phyloP scores from a whole-genome alignment of 2,797 vertebrate genomes.

The Spinus pinus region DNA sequence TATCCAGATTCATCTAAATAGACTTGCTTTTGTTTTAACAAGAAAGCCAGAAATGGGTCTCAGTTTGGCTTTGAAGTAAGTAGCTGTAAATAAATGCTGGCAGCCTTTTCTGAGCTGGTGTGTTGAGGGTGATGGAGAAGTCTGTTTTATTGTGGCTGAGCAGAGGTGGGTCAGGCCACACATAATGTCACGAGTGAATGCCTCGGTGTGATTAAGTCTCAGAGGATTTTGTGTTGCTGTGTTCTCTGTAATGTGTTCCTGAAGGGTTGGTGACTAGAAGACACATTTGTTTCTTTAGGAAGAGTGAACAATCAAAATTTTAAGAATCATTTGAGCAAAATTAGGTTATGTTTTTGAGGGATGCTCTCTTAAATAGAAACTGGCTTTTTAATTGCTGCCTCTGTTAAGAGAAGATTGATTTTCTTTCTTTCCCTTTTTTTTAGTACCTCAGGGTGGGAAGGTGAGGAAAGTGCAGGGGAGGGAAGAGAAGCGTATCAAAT shows the following conservation, averaged over 20 bases:
- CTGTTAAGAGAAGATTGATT: not conserved
- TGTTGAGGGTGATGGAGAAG: not conserved
- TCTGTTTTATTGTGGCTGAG: not conserved
- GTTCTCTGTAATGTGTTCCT: not conserved
- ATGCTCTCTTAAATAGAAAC: not conserved
- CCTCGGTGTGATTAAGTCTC: not conserved
- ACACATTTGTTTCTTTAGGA: not conserved
- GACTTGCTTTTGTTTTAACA: not conserved
- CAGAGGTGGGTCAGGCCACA: not conserved
- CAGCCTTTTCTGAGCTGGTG: not conserved
- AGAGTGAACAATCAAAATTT: not conserved
- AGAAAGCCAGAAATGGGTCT: not conserved
- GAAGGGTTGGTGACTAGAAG: not conserved
- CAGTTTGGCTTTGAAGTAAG: not conserved
- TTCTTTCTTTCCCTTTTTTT: not conserved
- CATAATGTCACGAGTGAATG: rapidly evolving
- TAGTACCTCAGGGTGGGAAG: not conserved
- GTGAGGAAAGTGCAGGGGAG: not conserved
- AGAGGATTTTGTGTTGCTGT: not conserved
- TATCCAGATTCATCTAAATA: not conserved
- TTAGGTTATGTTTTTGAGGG: not conserved
- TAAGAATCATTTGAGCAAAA: not conserved
- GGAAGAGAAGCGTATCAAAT: not conserved
- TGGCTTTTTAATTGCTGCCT: not conserved
- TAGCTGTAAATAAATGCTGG: not conserved